A percentile compares a stretch with the other conserved stretches of the same genome.
phyloP scores from a whole-genome alignment of 2,113 vertebrate genomes.

The Turdus rufiventris region DNA sequence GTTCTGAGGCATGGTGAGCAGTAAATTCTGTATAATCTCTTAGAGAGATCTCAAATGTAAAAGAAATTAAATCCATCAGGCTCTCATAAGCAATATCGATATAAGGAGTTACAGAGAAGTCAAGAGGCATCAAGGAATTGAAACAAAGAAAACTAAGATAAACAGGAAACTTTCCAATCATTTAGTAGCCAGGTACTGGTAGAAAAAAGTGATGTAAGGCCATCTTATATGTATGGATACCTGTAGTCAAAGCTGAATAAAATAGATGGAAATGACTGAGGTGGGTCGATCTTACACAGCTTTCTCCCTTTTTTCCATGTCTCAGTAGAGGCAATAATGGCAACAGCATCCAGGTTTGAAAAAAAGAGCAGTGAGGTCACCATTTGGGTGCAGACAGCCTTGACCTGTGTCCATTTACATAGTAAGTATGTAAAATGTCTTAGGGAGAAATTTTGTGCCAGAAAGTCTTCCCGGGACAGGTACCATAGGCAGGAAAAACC shows the following conservation, averaged over 20 bases:
- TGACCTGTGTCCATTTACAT: not conserved
- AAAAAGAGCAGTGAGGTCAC: not conserved
- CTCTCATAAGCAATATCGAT: not conserved
- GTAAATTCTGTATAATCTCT: not conserved
- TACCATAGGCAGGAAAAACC: not conserved
- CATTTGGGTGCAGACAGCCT: not conserved
- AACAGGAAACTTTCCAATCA: not conserved
- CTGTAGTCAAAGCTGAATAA: not conserved
- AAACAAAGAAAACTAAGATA: not conserved
- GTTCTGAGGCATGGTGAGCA: not conserved
- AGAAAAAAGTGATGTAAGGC: not conserved
- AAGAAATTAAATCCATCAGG: not conserved
- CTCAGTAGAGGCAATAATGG: not conserved
- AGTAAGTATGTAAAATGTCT: not conserved
- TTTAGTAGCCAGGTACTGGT: not conserved
- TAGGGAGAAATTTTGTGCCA: not conserved
- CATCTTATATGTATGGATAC: not conserved
- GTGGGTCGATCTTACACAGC: not conserved
- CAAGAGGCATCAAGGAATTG: not conserved
- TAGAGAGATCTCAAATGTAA: not conserved
- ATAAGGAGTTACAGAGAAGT: not conserved
- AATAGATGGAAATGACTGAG: not conserved
- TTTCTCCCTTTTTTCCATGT: rapidly evolving
- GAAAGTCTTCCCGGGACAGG: not conserved
- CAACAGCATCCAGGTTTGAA: not conserved